These are phyloP conservation scores for Picus viridis DNA, from an alignment of 2,797 vertebrate species.

Conservation along the genomic window DNA sequence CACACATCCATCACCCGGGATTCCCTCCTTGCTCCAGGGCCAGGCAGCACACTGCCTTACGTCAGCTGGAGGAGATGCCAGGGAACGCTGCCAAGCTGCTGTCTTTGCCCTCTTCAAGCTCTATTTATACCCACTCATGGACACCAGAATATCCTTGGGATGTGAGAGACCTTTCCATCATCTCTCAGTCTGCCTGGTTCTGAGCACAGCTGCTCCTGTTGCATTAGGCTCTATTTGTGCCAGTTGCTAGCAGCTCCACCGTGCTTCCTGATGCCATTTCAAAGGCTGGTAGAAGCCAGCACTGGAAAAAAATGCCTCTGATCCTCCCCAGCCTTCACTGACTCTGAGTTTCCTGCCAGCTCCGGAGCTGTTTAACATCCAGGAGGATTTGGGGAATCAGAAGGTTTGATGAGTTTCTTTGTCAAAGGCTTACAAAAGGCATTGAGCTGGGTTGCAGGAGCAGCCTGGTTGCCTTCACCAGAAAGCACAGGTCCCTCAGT, in stretches of 20 bases:
- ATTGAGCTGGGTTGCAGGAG: background rate
- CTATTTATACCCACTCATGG: background rate
- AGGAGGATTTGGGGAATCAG: background rate
- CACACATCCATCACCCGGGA: background rate
- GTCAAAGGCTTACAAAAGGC: background rate
- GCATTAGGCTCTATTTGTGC: background rate
- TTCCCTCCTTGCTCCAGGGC: background rate
- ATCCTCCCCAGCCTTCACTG: background rate
- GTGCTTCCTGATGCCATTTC: background rate
- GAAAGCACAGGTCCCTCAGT: background rate
- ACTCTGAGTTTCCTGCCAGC: background rate
- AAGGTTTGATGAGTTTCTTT: background rate
- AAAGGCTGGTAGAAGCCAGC: background rate
- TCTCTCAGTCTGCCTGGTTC: background rate
- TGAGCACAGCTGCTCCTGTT: background rate
- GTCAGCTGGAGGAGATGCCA: background rate
- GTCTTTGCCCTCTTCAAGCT: constrained; percentile 32
- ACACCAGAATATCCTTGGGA: background rate
- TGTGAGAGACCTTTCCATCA: background rate
- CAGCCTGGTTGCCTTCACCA: background rate
- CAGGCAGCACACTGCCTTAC: background rate
- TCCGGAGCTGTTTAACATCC: background rate
- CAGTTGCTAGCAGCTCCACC: background rate
- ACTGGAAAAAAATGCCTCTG: background rate
- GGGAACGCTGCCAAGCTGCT: constrained; percentile 25